Conservation (phyloP, 1,140 invertebrate genomes). For the Caenorhabditis latens region DNA sequence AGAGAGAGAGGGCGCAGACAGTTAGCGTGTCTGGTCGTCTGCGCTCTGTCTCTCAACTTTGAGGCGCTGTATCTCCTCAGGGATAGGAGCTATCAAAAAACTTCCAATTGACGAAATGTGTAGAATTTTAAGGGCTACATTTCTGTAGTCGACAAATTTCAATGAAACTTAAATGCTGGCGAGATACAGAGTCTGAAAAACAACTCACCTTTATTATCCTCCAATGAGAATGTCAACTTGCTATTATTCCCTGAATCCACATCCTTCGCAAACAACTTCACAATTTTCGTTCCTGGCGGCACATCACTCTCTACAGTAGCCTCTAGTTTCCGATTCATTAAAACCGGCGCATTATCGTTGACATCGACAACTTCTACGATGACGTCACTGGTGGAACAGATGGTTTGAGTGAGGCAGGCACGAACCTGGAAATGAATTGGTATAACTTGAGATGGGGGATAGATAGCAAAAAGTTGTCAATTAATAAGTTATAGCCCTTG, state of each 20-base stretch:
- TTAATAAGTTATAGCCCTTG: no score
- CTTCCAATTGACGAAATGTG: not conserved
- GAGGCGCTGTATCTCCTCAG: not conserved
- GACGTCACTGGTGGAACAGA: conserved; percentile 65
- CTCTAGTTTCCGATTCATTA: conserved; percentile 61
- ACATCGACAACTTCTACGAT: conserved; percentile 68
- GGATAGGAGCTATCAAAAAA: not conserved
- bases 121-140: not conserved
- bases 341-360: conserved; percentile 71
- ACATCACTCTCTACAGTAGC: conserved; percentile 67
- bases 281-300: conserved; percentile 65
- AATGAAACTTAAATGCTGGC: no score
- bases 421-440: conserved; percentile 60
- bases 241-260: conserved; percentile 68
- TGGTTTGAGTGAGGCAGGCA: conserved; percentile 68
- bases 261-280: conserved; percentile 66
- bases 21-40: no score
- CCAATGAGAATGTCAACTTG: conserved; percentile 64
- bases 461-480: no score
- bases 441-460: not conserved
- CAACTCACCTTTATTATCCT: conserved; percentile 29
- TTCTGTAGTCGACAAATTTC: not conserved
- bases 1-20: no score
- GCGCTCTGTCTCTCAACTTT: not conserved
- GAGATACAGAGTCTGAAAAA: no score